Percentiles rank a stretch among this genome's conserved stretches.
Evolutionary conservation across 2,113 vertebrate genomes (phyloP).

Genomic region (Lipotes vexillifer): DNA sequence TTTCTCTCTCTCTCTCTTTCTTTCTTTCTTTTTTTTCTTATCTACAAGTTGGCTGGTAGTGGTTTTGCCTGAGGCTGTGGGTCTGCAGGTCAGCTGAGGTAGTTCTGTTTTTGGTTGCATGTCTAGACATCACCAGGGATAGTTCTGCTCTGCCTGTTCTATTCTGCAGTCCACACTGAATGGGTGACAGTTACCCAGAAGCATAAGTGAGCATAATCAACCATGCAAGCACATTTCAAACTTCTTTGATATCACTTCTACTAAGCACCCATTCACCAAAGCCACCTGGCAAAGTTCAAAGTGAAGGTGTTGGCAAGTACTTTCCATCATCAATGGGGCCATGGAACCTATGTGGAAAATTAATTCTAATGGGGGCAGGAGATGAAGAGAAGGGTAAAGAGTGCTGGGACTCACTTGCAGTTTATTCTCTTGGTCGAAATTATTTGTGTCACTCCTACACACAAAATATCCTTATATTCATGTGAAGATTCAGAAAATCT

Average conservation of each 20-base stretch:
- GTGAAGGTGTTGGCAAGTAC: background rate
- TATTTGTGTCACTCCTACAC: background rate
- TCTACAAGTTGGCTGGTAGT: background rate
- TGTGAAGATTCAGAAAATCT: background rate
- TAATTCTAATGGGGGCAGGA: background rate
- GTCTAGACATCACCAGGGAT: background rate
- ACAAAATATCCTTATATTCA: background rate
- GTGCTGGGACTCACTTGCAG: background rate
- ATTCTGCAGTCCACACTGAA: background rate
- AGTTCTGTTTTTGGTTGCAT: background rate
- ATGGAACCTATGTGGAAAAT: background rate
- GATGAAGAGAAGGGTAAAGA: too few species aligned
- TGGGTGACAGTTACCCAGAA: background rate
- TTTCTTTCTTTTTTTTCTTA: background rate
- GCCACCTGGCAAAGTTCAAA: background rate
- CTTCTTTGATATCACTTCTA: background rate
- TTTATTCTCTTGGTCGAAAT: background rate
- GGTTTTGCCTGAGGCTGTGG: background rate
- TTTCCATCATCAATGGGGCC: background rate
- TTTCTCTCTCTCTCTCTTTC: background rate
- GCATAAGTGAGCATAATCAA: background rate
- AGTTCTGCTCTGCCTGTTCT: background rate
- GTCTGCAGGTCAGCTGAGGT: background rate
- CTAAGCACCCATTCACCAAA: background rate
- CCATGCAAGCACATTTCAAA: background rate